A percentile compares a stretch with the other conserved stretches of the same genome.
Conservation (phyloP, 2,797 vertebrate species). For the Pseudotriccus pelzelni region DNA sequence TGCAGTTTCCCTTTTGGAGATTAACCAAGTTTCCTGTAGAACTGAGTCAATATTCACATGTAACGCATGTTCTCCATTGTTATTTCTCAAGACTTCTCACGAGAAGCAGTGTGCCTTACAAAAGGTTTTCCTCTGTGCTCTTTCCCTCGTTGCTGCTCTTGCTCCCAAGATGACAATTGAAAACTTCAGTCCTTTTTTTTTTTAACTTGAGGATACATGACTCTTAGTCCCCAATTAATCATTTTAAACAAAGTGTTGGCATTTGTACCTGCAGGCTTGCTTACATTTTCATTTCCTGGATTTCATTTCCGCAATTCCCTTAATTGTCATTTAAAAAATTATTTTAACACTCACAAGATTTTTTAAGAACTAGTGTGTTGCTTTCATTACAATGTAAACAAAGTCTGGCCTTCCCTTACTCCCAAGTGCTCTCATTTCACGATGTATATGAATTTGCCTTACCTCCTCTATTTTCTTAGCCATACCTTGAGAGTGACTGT, state of each 20-base stretch:
- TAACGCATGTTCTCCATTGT: not conserved
- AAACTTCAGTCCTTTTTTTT: not conserved
- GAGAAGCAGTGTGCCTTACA: not conserved
- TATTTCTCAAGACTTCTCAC: not conserved
- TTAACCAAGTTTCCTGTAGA: not conserved
- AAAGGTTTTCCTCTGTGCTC: not conserved
- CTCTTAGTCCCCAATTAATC: not conserved
- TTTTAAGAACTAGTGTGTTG: not conserved
- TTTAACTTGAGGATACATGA: not conserved
- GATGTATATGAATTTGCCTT: not conserved
- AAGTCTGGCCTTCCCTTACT: not conserved
- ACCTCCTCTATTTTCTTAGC: not conserved
- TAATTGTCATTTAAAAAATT: not conserved
- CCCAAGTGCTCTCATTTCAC: not conserved
- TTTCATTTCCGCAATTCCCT: constrained; percentile 2
- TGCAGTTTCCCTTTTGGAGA: not conserved
- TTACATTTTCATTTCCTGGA: constrained; percentile 14
- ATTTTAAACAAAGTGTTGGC: not conserved
- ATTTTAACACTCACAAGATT: not conserved
- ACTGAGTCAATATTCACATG: not conserved
- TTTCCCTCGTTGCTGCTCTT: not conserved
- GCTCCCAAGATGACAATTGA: not conserved
- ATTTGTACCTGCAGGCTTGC: not conserved
- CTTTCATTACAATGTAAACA: not conserved
- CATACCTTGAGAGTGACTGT: not conserved